Conservation (phyloP, 2,888 invertebrate species). For the Yponomeuta sedellus region DNA sequence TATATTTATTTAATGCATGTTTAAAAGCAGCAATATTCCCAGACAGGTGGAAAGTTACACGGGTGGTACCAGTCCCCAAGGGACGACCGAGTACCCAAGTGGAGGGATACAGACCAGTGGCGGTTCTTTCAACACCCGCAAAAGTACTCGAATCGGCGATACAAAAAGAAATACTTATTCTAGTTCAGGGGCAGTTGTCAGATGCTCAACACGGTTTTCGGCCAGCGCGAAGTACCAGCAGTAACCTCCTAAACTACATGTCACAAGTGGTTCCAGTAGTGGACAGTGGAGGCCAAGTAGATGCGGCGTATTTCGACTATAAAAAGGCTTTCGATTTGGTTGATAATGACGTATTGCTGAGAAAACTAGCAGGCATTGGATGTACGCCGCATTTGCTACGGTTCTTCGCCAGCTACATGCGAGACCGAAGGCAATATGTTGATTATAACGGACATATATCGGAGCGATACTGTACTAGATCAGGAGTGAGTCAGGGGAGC, state of each 20-base stretch:
- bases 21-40: neutral
- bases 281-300: constrained; percentile 14
- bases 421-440: constrained; percentile 17
- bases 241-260: neutral
- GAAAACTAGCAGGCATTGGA: constrained; percentile 12
- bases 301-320: constrained; percentile 16
- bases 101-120: constrained; percentile 4
- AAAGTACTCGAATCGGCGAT: constrained; percentile 5
- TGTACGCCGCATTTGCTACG: constrained; percentile 13
- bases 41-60: neutral
- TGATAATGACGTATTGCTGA: constrained; percentile 16
- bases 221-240: neutral
- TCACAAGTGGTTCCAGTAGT: neutral
- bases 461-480: constrained; percentile 13
- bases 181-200: neutral
- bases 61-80: constrained; percentile 10
- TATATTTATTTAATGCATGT: constrained; percentile 1
- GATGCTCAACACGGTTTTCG: neutral
- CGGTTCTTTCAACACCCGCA: constrained; percentile 5
- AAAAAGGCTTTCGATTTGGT: constrained; percentile 16
- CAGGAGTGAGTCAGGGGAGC: constrained; percentile 18
- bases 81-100: neutral
- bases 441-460: constrained; percentile 13
- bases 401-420: constrained; percentile 17
- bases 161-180: neutral